These are phyloP conservation scores for Mesorhabditis spiculigera DNA, from an alignment of 2,888 invertebrate species.

Conservation along the genomic window DNA sequence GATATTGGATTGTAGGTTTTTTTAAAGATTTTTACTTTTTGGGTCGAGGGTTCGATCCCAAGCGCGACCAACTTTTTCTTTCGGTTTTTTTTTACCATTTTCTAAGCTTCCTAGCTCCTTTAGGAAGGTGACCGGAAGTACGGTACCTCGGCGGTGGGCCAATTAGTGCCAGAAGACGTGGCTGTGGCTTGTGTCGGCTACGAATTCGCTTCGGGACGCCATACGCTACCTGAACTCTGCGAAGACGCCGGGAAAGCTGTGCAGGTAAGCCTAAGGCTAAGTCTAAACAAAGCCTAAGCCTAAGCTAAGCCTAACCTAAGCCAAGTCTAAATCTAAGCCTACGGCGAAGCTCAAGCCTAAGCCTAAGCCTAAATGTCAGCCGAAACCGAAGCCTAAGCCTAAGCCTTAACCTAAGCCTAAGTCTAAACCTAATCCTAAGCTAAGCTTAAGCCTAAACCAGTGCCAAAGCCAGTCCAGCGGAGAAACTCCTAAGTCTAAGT, in stretches of 20 bases:
- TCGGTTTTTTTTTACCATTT: background rate
- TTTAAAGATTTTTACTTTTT: background rate
- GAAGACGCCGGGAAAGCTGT: background rate
- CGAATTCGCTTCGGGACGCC: background rate
- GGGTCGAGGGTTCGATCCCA: no score
- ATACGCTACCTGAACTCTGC: background rate
- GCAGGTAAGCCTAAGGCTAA: background rate
- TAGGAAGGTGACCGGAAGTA: constrained; percentile 5
- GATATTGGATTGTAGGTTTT: background rate
- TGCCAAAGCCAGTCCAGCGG: no score
- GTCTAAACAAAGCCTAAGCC: background rate
- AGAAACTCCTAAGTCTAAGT: no score
- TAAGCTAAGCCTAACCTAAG: no score
- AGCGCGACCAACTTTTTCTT: no score
- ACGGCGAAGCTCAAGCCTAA: background rate
- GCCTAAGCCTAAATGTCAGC: background rate
- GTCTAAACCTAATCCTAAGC: no score
- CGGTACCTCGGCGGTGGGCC: background rate
- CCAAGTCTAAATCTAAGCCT: no score
- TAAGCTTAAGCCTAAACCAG: no score
- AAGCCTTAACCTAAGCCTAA: no score
- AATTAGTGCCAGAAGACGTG: background rate
- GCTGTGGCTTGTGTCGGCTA: constrained; percentile 3
- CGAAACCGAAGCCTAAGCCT: no score
- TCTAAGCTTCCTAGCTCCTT: background rate